Evolutionary conservation across 2,888 invertebrate genomes (phyloP).

Genomic region (Enchytraeus crypticus): DNA sequence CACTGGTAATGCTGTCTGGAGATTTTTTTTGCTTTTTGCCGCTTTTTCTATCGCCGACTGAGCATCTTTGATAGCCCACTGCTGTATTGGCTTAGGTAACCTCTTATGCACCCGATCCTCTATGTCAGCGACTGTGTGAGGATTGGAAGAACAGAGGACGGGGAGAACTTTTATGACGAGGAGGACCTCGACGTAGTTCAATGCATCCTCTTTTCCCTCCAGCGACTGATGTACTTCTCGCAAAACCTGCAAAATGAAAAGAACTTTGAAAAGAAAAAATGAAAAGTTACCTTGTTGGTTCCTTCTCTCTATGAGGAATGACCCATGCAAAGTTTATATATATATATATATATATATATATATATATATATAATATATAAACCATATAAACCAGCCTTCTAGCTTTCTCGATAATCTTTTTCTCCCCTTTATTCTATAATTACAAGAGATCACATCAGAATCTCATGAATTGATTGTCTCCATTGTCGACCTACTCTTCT

Average conservation of each 20-base stretch:
- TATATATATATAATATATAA: too few relatives aligned
- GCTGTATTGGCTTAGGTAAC: slow-evolving; percentile 89
- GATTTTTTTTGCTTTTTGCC: slow-evolving; percentile 63
- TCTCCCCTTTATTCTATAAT: too few relatives aligned
- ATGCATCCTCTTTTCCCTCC: slow-evolving; percentile 69
- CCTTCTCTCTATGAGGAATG: too few relatives aligned
- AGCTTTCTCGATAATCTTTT: too few relatives aligned
- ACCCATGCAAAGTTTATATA: too few relatives aligned
- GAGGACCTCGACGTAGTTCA: slow-evolving; percentile 82
- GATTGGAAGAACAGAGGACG: slow-evolving; percentile 65
- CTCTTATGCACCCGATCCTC: slow-evolving; percentile 82
- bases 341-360: too few relatives aligned
- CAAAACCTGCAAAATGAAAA: slow-evolving; percentile 76
- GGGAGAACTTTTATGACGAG: slow-evolving; percentile 69
- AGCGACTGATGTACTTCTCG: slow-evolving; percentile 55
- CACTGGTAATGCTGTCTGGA: slow-evolving; percentile 66
- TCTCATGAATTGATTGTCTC: too few relatives aligned
- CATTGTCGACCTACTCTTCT: too few relatives aligned
- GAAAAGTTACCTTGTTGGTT: too few relatives aligned
- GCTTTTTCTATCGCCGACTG: slow-evolving; percentile 63
- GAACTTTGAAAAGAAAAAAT: too few relatives aligned
- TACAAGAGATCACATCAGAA: too few relatives aligned
- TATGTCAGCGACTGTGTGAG: slow-evolving; percentile 59
- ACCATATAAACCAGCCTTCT: too few relatives aligned
- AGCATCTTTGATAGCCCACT: slow-evolving; percentile 84